Percentiles rank a stretch among this genome's conserved stretches.
Conservation (phyloP, 2,797 vertebrate genomes). For the Microchirus variegatus region DNA sequence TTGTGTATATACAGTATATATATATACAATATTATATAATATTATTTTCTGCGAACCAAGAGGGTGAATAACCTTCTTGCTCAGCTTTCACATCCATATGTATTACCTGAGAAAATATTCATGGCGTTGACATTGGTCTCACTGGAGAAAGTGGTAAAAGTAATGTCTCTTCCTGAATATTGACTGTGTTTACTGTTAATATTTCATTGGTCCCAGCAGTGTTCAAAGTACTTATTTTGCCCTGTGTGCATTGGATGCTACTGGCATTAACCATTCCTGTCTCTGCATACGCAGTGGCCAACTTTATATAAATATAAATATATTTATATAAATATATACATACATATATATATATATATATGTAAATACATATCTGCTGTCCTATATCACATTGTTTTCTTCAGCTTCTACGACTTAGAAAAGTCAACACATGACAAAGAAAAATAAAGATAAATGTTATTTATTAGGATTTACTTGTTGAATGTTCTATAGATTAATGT, state of each 20-base stretch:
- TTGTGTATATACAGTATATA: not conserved
- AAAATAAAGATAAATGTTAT: too few species aligned
- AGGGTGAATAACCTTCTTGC: conserved; percentile 1
- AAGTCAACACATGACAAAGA: too few species aligned
- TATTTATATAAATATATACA: not conserved
- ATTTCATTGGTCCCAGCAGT: conserved; percentile 30
- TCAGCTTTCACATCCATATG: conserved; percentile 34
- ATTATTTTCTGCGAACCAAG: conserved; percentile 18
- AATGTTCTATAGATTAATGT: too few species aligned
- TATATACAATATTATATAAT: not conserved
- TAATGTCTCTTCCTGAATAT: conserved; percentile 36
- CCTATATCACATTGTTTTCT: too few species aligned
- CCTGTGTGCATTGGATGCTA: conserved; percentile 7
- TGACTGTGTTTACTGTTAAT: conserved; percentile 43
- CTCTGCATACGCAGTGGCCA: conserved; percentile 2
- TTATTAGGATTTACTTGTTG: too few species aligned
- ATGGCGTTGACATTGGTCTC: conserved; percentile 34
- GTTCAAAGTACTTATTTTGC: conserved; percentile 17
- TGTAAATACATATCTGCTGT: too few species aligned
- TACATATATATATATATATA: too few species aligned
- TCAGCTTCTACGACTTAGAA: too few species aligned
- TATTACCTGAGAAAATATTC: conserved; percentile 48
- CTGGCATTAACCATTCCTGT: conserved; percentile 29
- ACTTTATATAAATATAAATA: conserved; percentile 8
- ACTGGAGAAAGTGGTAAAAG: conserved; percentile 14